Conservation (phyloP, 2,888 invertebrate genomes). For the Patella depressa region DNA sequence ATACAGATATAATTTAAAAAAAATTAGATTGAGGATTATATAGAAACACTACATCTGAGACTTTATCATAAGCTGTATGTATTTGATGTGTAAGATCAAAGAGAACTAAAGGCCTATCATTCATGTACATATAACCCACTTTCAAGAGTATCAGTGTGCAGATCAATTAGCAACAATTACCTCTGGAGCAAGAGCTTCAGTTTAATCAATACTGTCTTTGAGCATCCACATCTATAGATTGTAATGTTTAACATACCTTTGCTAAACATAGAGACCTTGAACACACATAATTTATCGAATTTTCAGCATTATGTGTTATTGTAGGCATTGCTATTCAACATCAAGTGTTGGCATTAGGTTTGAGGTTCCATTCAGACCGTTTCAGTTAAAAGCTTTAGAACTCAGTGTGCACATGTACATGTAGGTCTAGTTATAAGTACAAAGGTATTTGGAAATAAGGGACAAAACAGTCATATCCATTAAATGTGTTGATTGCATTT, state of each 20-base stretch:
- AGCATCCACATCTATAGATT: neutral
- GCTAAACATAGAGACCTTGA: neutral
- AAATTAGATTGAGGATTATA: no score
- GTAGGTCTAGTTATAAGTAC: no score
- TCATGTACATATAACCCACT: neutral
- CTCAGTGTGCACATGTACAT: no score
- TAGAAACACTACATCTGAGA: neutral
- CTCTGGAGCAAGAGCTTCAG: neutral
- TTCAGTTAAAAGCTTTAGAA: no score
- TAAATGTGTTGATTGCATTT: no score
- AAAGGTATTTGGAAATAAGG: no score
- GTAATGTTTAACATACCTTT: constrained; percentile 7
- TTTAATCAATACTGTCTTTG: constrained; percentile 6
- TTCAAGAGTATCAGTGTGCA: neutral
- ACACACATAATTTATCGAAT: constrained; percentile 2
- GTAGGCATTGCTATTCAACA: neutral
- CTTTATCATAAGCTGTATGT: neutral
- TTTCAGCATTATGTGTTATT: neutral
- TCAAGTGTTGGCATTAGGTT: no score
- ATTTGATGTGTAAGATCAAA: neutral
- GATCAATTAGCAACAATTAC: constrained; percentile 12
- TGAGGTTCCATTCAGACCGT: no score
- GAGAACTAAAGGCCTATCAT: neutral
- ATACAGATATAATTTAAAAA: no score
- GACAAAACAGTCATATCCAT: no score